Base-by-base conservation (phyloP, 2,113 vertebrate species). In the Prunella himalayana region DNA sequence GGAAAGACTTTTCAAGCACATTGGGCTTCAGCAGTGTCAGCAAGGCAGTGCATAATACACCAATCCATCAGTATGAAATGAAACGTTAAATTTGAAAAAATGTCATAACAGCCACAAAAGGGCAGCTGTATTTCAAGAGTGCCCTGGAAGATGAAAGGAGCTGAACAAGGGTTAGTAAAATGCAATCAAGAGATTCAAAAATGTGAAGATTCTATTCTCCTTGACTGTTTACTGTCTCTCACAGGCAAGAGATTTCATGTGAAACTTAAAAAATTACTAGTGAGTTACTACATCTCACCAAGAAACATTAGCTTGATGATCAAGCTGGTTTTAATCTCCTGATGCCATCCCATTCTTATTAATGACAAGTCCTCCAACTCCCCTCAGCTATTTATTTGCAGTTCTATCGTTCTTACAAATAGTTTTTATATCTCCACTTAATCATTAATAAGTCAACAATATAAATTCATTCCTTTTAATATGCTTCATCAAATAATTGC, bases 181-280 rank as follows among this genome's bases (percentile, higher is more conserved):
- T 13, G 11, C 18, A 71, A 17, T 39, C 10, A 39, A 71, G 30
- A 53, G 22, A 63, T 59, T 50, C 0, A 0, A 31, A 51, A 83
- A 33, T 30, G 13, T 68, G 39, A 33, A 78, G 50, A 51, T 37
- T 56, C 14, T 72, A 6, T 73, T 91, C 14, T 59, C 27, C 76
- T 86, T 54, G 35, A 11, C 30, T 19, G 6, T 49, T 70, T 54
- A 47, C 12, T 22, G 0, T 53, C 28, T 78, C 19, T 54, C 11
- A 57, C 7, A 76, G 35, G 44, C 8, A 77, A 87, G 21, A 79
- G 6, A 57, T 44, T 54, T 71, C 44, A 42, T 27, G 15, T 57
- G 39, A 61, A 76, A 44, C 37, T 42, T 88, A 12, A 49, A 47
- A 68, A 88, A 49, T 63, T n/a, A 49, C 22, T 37, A 63, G 6